Evolutionary conservation across 2,797 vertebrate species (phyloP), one percentile per base, ranked within the genome.

Genomic region (Hoplostethus atlanticus): DNA sequence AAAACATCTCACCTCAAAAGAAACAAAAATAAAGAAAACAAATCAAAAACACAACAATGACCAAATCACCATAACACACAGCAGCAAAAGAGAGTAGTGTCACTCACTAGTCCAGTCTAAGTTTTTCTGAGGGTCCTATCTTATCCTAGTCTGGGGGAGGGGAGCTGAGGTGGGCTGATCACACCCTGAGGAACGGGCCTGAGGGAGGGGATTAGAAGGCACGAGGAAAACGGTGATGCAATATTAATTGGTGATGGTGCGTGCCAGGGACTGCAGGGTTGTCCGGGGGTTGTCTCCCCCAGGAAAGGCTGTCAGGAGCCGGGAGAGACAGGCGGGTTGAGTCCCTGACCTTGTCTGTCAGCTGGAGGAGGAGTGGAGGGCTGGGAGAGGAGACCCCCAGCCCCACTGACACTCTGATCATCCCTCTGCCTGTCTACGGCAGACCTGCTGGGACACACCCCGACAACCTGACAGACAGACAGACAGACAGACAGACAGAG

Each of bases 341-440:
- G 90, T 85, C 89, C 77, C 83, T 94, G 95, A 95, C 94, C 94
- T 95, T 93, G 89, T 89, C 95, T 95, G 94, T 95, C 94, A 94
- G 90, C 82, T 58, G 81, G 76, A 86, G 86, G 73, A 79, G 47
- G 77, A 86, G 71, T 73, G 74, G 75, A 89, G 80, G 70, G 65
- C 80, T 76, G 81, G 65, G 83, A 80, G 83, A 81, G 87, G 78
- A 89, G 87, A 90, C 77, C 86, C 79, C 84, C 60, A 36, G 68
- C 86, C 83, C 89, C 85, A 75, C 61, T 87, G 89, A 91, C 91
- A 93, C 87, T 73, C 82, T 73, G 73, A 90, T 87, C 86, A 89
- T 91, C 91, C 91, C 84, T 87, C 81, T 92, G 90, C 84, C 89
- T 90, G 88, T 91, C 84, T 80, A 76, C 6, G 31, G 84, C 71